Percentiles rank a stretch among this genome's conserved stretches.
phyloP scores from a whole-genome alignment of 2,888 invertebrate species.

The Rhamnusium bicolor region DNA sequence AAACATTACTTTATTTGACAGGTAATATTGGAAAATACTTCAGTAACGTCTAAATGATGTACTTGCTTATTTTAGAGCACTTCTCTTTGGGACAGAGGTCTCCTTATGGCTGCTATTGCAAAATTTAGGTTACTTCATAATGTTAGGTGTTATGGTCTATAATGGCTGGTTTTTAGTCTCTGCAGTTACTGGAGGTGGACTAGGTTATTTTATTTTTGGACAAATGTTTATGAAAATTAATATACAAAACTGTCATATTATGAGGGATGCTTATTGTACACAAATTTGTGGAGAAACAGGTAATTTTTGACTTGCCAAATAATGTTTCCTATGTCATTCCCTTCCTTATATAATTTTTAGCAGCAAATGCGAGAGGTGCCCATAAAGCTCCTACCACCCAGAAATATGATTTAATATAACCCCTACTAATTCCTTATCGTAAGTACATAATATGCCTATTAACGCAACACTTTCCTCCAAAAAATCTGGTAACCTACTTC shows the following conservation, averaged over 20 bases:
- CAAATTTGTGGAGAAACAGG: slow-evolving; percentile 71
- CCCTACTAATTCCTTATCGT: slow-evolving; percentile 20
- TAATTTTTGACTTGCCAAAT: slow-evolving; percentile 56
- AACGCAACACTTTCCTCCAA: neutral
- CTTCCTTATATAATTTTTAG: slow-evolving; percentile 43
- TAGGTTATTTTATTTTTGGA: slow-evolving; percentile 76
- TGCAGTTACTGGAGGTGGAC: slow-evolving; percentile 76
- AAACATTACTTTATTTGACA: slow-evolving; percentile 61
- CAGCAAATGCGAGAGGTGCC: slow-evolving; percentile 46
- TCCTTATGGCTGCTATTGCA: slow-evolving; percentile 66
- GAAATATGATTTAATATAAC: slow-evolving; percentile 51
- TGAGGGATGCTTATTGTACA: slow-evolving; percentile 70
- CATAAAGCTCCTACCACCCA: slow-evolving; percentile 44
- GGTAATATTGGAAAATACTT: slow-evolving; percentile 46
- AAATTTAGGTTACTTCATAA: slow-evolving; percentile 79
- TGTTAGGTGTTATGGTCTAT: slow-evolving; percentile 84
- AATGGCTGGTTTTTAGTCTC: slow-evolving; percentile 80
- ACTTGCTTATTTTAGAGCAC: slow-evolving; percentile 59
- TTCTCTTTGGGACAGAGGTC: slow-evolving; percentile 64
- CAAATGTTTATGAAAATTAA: slow-evolving; percentile 73
- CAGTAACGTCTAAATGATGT: neutral
- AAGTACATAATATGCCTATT: neutral
- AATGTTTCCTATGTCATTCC: slow-evolving; percentile 5
- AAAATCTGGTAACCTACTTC: too few relatives aligned
- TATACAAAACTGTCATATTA: slow-evolving; percentile 71